Evolutionary conservation across 1,140 invertebrate genomes (phyloP), one percentile per base, ranked within the genome.

Genomic region (Orussus abietinus): DNA sequence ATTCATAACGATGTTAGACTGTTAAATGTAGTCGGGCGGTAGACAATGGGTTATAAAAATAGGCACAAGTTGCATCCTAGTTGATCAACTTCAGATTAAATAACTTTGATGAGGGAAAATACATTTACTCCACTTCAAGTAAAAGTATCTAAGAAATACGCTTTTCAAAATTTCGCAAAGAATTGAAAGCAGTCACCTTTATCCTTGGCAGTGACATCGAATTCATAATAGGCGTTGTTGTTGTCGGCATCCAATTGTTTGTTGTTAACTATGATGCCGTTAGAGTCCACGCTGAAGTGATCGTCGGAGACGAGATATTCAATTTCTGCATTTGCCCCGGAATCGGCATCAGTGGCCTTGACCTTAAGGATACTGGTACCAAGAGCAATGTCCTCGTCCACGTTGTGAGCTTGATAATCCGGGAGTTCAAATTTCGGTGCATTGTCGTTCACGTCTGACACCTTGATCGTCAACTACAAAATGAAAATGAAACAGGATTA

Each of bases 171-270:
- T n/a, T n/a, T n/a, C n/a, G n/a, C n/a, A n/a, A n/a, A n/a, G n/a
- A n/a, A n/a, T n/a, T n/a, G n/a, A n/a, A n/a, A n/a, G n/a, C n/a
- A 26, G 39, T 25, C 64, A 80, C 79, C 92, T 72, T 91, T 92
- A 61, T 96, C 92, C 63, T 88, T 92, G 4, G 92, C 91, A 9
- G 90, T 92, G 4, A 96, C 90, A 15, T 84, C 81, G 59, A 96
- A 92, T 67, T 94, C 90, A 62, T 96, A 95, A 60, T 93, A 93
- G n/a, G 91, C 91, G 64, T 95, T 95, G 53, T 95, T 95, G 54
- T 94, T 92, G 57, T 96, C 92, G 14, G 92, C 92, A 66, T 96
- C 92, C 10, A 96, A 75, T 64, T 92, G 89, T 55, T 92, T 93
- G 59, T 92, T 91, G 61, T 94, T 94, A 17, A 88, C 87, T 37